Evolutionary conservation across 2,797 vertebrate genomes (phyloP).

Genomic region (Cossypha niveicapilla): DNA sequence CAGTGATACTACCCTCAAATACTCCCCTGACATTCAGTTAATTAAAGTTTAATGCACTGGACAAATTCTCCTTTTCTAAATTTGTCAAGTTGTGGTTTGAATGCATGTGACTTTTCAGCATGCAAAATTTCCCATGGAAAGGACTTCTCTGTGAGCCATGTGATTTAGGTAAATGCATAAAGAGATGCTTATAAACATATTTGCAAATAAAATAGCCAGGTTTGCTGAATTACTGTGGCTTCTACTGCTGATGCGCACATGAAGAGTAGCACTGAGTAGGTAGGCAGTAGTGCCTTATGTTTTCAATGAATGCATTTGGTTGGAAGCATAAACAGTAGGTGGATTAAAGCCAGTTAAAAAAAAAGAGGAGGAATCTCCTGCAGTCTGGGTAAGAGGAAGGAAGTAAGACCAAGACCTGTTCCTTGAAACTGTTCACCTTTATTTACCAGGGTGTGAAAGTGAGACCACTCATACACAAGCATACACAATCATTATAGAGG

Average conservation of each 20-base stretch:
- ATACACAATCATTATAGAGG: background rate
- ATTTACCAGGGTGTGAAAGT: background rate
- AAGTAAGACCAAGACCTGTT: background rate
- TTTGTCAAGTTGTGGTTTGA: background rate
- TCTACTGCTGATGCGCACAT: background rate
- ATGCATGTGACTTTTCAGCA: background rate
- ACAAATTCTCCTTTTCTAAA: background rate
- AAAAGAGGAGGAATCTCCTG: background rate
- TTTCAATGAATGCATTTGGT: background rate
- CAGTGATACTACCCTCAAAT: background rate
- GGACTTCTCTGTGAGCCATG: background rate
- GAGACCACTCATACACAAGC: background rate
- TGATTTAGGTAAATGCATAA: background rate
- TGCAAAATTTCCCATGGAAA: background rate
- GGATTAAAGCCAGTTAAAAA: background rate
- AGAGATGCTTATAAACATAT: background rate
- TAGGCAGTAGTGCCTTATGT: constrained; percentile 38
- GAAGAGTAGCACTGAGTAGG: background rate
- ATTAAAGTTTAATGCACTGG: background rate
- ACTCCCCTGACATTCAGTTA: background rate
- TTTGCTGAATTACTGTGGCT: background rate
- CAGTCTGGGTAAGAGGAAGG: background rate
- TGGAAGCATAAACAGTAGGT: constrained; percentile 12
- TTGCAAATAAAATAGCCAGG: background rate
- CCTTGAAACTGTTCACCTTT: background rate